Evolutionary conservation across 2,797 vertebrate species (phyloP).

Genomic region (Coendou prehensilis): DNA sequence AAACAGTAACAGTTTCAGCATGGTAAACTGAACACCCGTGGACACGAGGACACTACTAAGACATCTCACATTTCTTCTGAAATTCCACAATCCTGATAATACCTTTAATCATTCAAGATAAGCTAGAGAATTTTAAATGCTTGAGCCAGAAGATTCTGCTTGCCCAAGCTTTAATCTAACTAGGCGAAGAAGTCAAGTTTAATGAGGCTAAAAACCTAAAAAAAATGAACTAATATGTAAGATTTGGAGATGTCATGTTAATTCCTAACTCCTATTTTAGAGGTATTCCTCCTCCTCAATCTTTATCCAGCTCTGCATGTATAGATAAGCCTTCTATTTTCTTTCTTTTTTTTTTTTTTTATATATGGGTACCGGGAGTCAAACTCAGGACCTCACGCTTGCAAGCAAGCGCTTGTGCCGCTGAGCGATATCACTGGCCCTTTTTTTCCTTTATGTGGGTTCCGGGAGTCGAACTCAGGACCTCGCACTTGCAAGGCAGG

Average conservation of each 20-base stretch:
- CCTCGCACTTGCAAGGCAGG: too few relatives aligned
- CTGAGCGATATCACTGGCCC: too few relatives aligned
- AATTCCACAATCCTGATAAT: neutral
- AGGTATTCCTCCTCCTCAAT: neutral
- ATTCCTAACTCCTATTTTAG: constrained; percentile 7
- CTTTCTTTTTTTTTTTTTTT: too few relatives aligned
- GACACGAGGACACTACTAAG: constrained; percentile 2
- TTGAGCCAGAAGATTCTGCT: constrained; percentile 13
- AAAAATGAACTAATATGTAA: constrained; percentile 10
- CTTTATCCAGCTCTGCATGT: neutral
- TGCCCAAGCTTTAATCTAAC: neutral
- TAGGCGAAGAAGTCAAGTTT: constrained; percentile 37
- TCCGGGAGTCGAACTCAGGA: too few relatives aligned
- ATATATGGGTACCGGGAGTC: too few relatives aligned
- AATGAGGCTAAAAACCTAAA: neutral
- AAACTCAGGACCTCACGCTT: too few relatives aligned
- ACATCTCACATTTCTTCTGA: constrained; percentile 26
- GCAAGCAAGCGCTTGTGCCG: too few relatives aligned
- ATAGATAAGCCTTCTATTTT: constrained; percentile 39
- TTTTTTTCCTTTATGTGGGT: too few relatives aligned
- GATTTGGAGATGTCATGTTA: constrained; percentile 6
- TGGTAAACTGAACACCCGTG: neutral
- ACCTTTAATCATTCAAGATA: neutral
- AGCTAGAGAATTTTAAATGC: neutral
- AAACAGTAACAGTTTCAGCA: constrained; percentile 14